Evolutionary conservation across 2,888 invertebrate genomes (phyloP).

Genomic region (Thumatha senex): DNA sequence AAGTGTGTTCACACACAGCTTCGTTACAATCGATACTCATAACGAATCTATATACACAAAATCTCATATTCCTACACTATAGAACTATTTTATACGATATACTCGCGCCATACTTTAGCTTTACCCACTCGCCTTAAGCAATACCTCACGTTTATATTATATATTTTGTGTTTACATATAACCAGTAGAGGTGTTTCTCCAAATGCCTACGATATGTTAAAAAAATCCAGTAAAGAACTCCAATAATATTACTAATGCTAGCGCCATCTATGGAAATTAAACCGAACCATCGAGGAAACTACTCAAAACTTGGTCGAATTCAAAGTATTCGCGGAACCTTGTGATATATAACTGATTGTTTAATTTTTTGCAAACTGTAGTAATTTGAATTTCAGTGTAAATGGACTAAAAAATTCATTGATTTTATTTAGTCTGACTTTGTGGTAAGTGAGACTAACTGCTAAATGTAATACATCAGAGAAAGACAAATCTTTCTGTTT

Average conservation of each 20-base stretch:
- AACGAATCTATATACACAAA: slow-evolving; percentile 7
- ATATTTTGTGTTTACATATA: slow-evolving; percentile 7
- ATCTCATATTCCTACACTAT: slow-evolving; percentile 38
- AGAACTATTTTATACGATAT: slow-evolving; percentile 46
- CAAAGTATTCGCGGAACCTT: no score
- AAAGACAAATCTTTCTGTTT: no score
- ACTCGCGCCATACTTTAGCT: slow-evolving; percentile 48
- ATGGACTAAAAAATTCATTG: no score
- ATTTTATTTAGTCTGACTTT: no score
- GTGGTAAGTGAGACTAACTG: no score
- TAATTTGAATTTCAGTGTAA: no score
- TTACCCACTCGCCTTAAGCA: slow-evolving; percentile 53
- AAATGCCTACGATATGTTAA: neutral
- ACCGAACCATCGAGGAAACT: neutral
- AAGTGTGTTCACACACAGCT: neutral
- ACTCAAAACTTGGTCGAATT: no score
- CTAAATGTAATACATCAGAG: no score
- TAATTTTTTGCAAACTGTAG: no score
- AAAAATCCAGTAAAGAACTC: neutral
- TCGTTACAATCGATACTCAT: neutral
- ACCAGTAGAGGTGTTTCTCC: slow-evolving; percentile 7
- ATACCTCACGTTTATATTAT: slow-evolving; percentile 51
- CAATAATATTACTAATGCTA: neutral
- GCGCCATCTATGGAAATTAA: neutral
- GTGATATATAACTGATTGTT: no score